Percentiles rank a stretch among this genome's conserved stretches.
phyloP scores from a whole-genome alignment of 2,113 vertebrate genomes.

The Corvus cornix region DNA sequence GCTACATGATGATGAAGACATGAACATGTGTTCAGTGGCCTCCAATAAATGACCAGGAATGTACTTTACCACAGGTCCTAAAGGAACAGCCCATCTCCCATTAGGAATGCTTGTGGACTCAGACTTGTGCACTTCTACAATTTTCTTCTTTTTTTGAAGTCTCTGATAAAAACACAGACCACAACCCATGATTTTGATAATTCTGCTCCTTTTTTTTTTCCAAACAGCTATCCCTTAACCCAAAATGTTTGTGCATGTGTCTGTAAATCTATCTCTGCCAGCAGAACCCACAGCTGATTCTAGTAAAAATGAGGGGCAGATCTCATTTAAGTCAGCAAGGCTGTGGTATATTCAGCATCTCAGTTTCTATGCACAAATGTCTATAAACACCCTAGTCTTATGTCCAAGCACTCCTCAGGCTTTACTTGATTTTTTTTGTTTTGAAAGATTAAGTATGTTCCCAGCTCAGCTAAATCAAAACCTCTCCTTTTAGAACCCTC shows the following conservation, averaged over 20 bases:
- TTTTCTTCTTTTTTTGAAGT: neutral
- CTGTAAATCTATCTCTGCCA: neutral
- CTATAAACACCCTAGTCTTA: neutral
- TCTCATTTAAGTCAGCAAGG: neutral
- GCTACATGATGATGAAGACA: neutral
- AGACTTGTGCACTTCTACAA: neutral
- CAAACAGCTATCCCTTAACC: neutral
- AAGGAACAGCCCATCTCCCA: neutral
- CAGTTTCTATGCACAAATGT: neutral
- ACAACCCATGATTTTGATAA: neutral
- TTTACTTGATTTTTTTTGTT: neutral
- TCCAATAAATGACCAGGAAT: neutral
- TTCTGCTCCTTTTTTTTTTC: neutral
- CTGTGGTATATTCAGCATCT: neutral
- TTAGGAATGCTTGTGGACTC: neutral
- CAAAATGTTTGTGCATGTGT: neutral
- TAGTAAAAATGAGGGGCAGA: neutral
- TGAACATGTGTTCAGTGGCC: neutral
- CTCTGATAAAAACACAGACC: neutral
- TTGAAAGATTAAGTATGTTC: neutral
- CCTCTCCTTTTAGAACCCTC: neutral
- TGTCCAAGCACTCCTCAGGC: neutral
- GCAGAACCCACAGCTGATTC: neutral
- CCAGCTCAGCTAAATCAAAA: neutral
- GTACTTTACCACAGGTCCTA: neutral